Base-by-base conservation (phyloP, 2,888 invertebrate genomes). In the Monochamus alternatus region DNA sequence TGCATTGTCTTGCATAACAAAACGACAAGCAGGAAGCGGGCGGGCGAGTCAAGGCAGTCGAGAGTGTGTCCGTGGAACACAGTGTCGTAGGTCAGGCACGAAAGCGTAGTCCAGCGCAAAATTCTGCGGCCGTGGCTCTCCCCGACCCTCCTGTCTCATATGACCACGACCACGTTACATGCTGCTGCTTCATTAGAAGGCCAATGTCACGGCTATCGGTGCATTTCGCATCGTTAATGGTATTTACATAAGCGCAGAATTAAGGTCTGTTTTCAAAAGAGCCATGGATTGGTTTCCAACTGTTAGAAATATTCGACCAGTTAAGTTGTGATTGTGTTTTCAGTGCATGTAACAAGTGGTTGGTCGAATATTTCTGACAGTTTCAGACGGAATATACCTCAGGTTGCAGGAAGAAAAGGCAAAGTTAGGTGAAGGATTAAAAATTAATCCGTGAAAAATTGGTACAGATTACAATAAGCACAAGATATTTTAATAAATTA, bases 31-130 rank as follows among this genome's bases (percentile, higher is more conserved):
- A 68, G 68, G 68, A 58, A 59, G 68, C 58, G 51, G 43, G 3
- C 38, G 14, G 68, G 30, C 58, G 14, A 38, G 55, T n/a, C 55
- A 52, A 68, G 68, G 66, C 66, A 55, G 58, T 55, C 38, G 43
- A 55, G 30, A 68, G 58, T 64, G 68, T 68, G 68, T 22, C 68
- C 68, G 68, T 22, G 59, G 52, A 59, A 59, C 32, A 43, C 43
- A 12, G 59, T 68, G 68, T 68, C 68, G 68, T 68, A 68, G 68
- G 68, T 68, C 68, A 59, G 38, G 68, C 68, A 68, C 68, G 58
- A 55, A 68, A 14, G 68, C 47, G 47, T 47, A 64, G 47, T 47
- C 64, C 64, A 47, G 47, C 64, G 64, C 47, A 44, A 30, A 7
- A 55, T 47, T 22, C 22, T 22, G 30, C 30, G 38, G 38, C 47